Evolutionary conservation across 1,140 invertebrate species (phyloP).

Genomic region (Tyrophagus putrescentiae): DNA sequence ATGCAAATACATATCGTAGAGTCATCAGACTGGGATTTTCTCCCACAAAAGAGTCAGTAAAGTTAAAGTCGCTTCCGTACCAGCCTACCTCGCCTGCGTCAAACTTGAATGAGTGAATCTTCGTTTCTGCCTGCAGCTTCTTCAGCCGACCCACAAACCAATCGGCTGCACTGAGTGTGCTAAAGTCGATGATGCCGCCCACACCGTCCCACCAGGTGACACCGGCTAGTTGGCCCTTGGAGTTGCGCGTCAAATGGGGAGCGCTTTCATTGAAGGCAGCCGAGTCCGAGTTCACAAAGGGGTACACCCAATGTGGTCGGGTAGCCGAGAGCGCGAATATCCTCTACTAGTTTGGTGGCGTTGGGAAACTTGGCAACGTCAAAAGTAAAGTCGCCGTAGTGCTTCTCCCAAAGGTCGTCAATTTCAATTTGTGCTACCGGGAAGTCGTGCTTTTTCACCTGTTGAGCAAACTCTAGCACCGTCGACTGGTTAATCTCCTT

Average conservation of each 20-base stretch:
- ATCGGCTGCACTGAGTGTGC: constrained; percentile 48
- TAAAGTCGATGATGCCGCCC: constrained; percentile 54
- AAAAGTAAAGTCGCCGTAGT: constrained; percentile 65
- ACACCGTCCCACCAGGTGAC: constrained; percentile 71
- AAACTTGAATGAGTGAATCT: constrained; percentile 76
- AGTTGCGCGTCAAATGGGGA: constrained; percentile 27
- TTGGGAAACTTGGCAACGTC: constrained; percentile 55
- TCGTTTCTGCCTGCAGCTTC: constrained; percentile 42
- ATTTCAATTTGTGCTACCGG: constrained; percentile 66
- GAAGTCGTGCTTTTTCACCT: constrained; percentile 53
- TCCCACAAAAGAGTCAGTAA: constrained; percentile 29
- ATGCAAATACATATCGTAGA: constrained; percentile 46
- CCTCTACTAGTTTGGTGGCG: constrained; percentile 37
- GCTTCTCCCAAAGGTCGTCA: constrained; percentile 76
- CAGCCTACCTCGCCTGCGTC: constrained; percentile 67
- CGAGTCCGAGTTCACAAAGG: constrained; percentile 66
- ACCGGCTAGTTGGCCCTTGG: constrained; percentile 33
- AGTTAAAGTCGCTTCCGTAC: constrained; percentile 32
- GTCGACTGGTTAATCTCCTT: constrained; percentile 45
- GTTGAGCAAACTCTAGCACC: constrained; percentile 50
- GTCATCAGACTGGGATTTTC: constrained; percentile 47
- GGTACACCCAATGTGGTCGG: constrained; percentile 70
- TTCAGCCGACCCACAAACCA: constrained; percentile 56
- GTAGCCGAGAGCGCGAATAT: constrained; percentile 48
- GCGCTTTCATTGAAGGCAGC: constrained; percentile 37